Evolutionary conservation across 37 sponge, comb jelly and placozoan genomes (phyloP), one percentile per base, ranked within the genome.

Genomic region (Chondrosia reniformis): DNA sequence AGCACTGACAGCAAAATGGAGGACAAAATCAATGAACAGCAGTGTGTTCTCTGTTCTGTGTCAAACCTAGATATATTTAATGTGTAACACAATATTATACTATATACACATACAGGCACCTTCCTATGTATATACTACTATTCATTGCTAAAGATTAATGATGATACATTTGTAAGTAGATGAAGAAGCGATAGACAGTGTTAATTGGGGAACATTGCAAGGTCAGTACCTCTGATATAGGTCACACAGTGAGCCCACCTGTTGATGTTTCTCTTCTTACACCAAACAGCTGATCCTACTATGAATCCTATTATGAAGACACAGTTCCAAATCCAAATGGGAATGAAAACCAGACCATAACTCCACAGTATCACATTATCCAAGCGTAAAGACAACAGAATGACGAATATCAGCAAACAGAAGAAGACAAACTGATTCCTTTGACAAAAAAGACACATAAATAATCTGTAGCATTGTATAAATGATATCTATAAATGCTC

Each of bases 281-380:
- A 41, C 76, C 81, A 91, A 12, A 78, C n/a, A 0, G 31, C 67
- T 22, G 77, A 41, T 0, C 88, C 92, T 37, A 84, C 63, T 8
- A 81, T 44, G 13, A 81, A 44, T 1, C 75, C 88, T 15, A 12
- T 37, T 4, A 77, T 12, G n/a, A 79, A 31, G 24, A 77, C 21
- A 22, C 45, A 25, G 34, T 91, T 78, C 92, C 92, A 91, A 42
- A 91, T 36, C 92, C 92, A 91, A 3, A 91, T 54, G 5, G 92
- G 88, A 24, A 91, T 42, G 76, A 91, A 91, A 4, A 91, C 56
- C 22, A 74, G 66, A 17, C 55, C 81, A 73, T 79, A 87, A 65
- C 55, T 83, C 79, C 84, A 83, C 2, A 62, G 37, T n/a, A 91
- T 61, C 27, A 87, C 67, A 15, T 58, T 44, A 33, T 91, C 92